A percentile compares a stretch with the other conserved stretches of the same genome.
phyloP scores from a whole-genome alignment of 1,140 invertebrate species.

The Zaprionus kolodkinae region DNA sequence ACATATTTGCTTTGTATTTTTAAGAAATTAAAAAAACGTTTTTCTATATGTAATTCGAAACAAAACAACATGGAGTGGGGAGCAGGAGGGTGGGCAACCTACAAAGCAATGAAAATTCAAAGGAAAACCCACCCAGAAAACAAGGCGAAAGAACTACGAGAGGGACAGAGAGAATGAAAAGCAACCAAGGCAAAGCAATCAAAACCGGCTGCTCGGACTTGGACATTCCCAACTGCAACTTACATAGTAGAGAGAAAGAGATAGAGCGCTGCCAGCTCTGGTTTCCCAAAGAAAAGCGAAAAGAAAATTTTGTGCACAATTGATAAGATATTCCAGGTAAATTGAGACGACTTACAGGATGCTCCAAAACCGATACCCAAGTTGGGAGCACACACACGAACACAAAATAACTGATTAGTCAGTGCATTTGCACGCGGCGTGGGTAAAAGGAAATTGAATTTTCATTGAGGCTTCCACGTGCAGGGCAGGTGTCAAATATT shows the following conservation, averaged over 20 bases:
- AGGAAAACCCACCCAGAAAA: conserved; percentile 2
- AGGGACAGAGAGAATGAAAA: conserved; percentile 7
- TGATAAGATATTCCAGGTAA: conserved; percentile 6
- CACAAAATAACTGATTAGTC: conserved; percentile 38
- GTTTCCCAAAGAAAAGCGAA: not conserved
- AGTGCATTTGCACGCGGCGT: conserved; percentile 13
- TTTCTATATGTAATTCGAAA: conserved; percentile 37
- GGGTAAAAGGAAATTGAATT: conserved; percentile 64
- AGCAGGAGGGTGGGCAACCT: not conserved
- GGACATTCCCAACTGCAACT: conserved; percentile 38
- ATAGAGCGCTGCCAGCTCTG: not conserved
- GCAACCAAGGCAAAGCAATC: conserved; percentile 61
- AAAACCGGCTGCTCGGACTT: conserved; percentile 40
- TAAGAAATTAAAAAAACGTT: conserved; percentile 76
- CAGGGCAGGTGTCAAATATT: conserved; percentile 55
- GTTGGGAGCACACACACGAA: not conserved
- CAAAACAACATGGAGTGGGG: conserved; percentile 18
- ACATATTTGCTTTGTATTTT: conserved; percentile 80
- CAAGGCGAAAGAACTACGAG: conserved; percentile 27
- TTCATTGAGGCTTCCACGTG: conserved; percentile 47
- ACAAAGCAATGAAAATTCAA: conserved; percentile 47
- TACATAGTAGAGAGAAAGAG: conserved; percentile 20
- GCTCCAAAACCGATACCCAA: not conserved
- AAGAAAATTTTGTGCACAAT: not conserved
- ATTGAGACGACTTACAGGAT: not conserved